Evolutionary conservation across 2,888 invertebrate species (phyloP).

Genomic region (Ryuthela nishihirai): DNA sequence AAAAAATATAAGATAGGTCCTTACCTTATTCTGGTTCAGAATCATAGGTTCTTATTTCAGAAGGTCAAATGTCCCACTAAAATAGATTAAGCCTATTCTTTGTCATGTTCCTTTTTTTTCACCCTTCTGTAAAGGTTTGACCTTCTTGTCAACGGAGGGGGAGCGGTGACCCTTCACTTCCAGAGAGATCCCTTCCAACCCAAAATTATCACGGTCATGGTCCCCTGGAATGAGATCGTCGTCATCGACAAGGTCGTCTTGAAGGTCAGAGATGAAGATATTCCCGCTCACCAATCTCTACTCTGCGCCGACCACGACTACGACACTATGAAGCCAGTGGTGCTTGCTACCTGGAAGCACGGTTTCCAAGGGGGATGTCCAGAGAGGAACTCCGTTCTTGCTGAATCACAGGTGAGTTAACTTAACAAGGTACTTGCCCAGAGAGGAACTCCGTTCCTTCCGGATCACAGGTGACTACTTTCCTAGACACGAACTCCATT

Average conservation of each 20-base stretch:
- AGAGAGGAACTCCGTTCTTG: slow-evolving; percentile 75
- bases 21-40: too few relatives aligned
- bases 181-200: slow-evolving; percentile 91
- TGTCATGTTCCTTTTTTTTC: background rate
- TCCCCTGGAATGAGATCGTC: slow-evolving; percentile 97
- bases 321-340: slow-evolving; percentile 75
- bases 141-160: slow-evolving; percentile 98
- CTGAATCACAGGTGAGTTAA: slow-evolving; percentile 81
- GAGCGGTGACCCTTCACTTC: slow-evolving; percentile 94
- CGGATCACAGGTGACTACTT: too few relatives aligned
- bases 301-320: slow-evolving; percentile 84
- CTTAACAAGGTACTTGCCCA: too few relatives aligned
- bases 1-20: too few relatives aligned
- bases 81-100: too few relatives aligned
- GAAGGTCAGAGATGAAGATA: slow-evolving; percentile 18
- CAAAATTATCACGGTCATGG: slow-evolving; percentile 81
- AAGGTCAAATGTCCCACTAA: too few relatives aligned
- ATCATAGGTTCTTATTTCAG: too few relatives aligned
- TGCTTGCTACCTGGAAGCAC: slow-evolving; percentile 85
- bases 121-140: slow-evolving; percentile 73
- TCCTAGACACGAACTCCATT: too few relatives aligned
- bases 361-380: slow-evolving; percentile 82
- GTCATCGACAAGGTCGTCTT: slow-evolving; percentile 58
- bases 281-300: slow-evolving; percentile 28
- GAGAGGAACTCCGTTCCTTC: too few relatives aligned